These are phyloP conservation scores for Boulengeromyrus knoepffleri DNA, from an alignment of 2,113 vertebrate species.

Conservation along the genomic window DNA sequence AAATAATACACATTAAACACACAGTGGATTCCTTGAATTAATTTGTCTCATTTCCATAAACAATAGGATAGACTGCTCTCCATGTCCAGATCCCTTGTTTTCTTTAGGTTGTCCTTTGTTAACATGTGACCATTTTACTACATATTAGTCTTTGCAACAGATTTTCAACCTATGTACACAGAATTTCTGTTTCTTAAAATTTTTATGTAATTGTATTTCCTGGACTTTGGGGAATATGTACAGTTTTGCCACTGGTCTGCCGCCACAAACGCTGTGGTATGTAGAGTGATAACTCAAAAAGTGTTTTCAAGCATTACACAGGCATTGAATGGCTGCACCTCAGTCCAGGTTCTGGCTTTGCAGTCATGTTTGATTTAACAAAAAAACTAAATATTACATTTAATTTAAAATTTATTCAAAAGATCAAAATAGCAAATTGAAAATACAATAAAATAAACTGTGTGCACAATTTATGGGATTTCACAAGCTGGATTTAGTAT, in stretches of 20 bases:
- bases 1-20: background rate
- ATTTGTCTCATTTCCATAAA: background rate
- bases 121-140: background rate
- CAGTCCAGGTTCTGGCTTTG: no score
- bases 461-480: background rate
- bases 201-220: background rate
- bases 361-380: background rate
- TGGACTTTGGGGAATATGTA: background rate
- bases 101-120: background rate
- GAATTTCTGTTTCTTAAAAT: background rate
- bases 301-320: background rate
- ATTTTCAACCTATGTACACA: background rate
- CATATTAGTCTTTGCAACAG: background rate
- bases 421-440: background rate
- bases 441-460: background rate
- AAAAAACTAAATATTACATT: background rate
- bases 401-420: background rate
- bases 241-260: background rate
- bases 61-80: background rate
- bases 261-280: background rate
- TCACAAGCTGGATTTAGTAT: background rate
- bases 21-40: background rate
- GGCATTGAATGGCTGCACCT: background rate
- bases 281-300: background rate
- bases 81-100: background rate